Conservation (phyloP, 2,113 vertebrate species). For the Sorex araneus region DNA sequence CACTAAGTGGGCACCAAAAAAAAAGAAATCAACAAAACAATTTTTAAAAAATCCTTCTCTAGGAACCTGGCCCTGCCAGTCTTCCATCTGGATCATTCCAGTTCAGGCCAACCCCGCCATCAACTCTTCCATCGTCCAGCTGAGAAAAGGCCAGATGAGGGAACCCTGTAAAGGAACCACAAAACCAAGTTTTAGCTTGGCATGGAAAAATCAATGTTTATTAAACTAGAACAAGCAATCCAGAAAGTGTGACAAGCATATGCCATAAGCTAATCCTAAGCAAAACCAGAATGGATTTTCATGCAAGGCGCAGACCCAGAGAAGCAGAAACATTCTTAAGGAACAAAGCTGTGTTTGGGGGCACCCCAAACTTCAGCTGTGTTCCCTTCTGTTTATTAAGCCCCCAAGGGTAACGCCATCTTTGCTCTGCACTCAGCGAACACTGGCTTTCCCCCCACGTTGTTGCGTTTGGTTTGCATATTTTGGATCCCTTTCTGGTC, state of each 20-base stretch:
- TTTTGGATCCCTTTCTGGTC: neutral
- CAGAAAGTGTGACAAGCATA: neutral
- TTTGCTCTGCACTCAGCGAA: constrained; percentile 30
- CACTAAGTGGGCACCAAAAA: too few relatives aligned
- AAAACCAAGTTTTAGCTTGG: constrained; percentile 27
- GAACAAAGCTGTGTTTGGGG: neutral
- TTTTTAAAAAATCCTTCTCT: neutral
- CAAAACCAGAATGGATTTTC: neutral
- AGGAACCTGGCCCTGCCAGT: neutral
- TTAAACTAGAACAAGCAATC: neutral
- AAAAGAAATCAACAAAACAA: neutral
- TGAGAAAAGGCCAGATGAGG: neutral
- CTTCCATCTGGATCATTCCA: constrained; percentile 2
- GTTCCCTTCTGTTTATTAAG: neutral
- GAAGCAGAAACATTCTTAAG: neutral
- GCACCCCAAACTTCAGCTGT: neutral
- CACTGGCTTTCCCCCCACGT: neutral
- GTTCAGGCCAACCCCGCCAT: neutral
- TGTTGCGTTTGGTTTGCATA: neutral
- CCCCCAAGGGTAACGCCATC: neutral
- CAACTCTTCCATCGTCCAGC: constrained; percentile 1
- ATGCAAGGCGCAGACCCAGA: neutral
- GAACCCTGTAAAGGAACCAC: constrained; percentile 6
- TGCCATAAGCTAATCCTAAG: neutral
- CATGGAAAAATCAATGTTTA: constrained; percentile 16